Percentiles rank a stretch among this genome's conserved stretches.
Conservation (phyloP, 2,797 vertebrate species). For the Gambusia yucatana region DNA sequence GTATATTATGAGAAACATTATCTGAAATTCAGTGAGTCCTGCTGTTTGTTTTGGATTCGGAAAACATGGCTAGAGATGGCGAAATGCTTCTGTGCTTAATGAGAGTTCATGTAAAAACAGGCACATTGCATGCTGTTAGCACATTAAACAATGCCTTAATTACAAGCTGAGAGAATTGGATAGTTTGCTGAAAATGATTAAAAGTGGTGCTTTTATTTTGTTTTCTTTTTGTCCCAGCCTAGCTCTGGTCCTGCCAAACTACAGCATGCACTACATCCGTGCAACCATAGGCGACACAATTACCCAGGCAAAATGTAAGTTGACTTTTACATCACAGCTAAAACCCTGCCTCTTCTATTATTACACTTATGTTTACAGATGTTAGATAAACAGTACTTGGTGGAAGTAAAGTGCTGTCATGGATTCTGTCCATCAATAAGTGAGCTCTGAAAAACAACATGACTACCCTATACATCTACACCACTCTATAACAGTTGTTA, state of each 20-base stretch:
- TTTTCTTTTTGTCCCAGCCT: slow-evolving; percentile 79
- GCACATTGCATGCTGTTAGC: background rate
- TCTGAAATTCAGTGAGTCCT: background rate
- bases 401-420: background rate
- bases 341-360: slow-evolving; percentile 20
- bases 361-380: slow-evolving; percentile 17
- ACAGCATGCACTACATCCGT: slow-evolving; percentile 94
- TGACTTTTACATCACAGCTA: slow-evolving; percentile 22
- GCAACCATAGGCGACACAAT: slow-evolving; percentile 92
- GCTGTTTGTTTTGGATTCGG: background rate
- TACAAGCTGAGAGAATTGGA: background rate
- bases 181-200: slow-evolving; percentile 4
- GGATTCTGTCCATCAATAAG: slow-evolving; percentile 52
- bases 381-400: slow-evolving; percentile 21
- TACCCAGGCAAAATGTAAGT: slow-evolving; percentile 96
- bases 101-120: background rate
- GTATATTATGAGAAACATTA: background rate
- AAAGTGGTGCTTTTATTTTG: background rate
- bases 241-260: slow-evolving; percentile 93
- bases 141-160: background rate
- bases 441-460: background rate
- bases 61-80: background rate
- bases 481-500: slow-evolving; percentile 13
- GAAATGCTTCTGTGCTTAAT: background rate
- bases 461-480: slow-evolving; percentile 14